These are phyloP conservation scores for Echinops telfairi DNA, from an alignment of 2,113 vertebrate genomes.

Conservation along the genomic window DNA sequence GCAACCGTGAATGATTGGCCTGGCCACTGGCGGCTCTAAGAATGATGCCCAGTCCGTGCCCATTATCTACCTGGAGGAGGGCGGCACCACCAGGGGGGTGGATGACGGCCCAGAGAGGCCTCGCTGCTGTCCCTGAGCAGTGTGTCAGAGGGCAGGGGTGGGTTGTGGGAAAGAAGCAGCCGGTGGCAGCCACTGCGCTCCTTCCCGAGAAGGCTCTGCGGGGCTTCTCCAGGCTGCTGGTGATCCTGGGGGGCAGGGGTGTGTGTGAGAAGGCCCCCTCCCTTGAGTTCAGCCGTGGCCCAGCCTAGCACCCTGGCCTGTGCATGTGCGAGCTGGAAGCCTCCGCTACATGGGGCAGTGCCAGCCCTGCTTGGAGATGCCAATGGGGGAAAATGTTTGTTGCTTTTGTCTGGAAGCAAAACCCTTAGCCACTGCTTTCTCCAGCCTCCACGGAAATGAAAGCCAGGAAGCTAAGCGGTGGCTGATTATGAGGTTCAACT, in stretches of 20 bases:
- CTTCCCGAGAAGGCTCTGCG: constrained; percentile 58
- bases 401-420: constrained; percentile 39
- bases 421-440: constrained; percentile 57
- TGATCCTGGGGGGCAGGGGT: constrained; percentile 35
- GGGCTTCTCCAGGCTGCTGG: constrained; percentile 59
- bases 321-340: background rate
- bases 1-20: background rate
- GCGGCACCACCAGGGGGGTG: background rate
- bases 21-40: background rate
- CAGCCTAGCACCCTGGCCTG: background rate
- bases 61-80: constrained; percentile 34
- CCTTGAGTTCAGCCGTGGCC: accelerated
- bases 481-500: constrained; percentile 85
- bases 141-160: constrained; percentile 36
- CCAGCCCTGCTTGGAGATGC: constrained; percentile 44
- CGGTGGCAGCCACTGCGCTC: constrained; percentile 53
- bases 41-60: constrained; percentile 16
- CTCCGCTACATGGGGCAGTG: background rate
- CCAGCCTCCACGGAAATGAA: constrained; percentile 76
- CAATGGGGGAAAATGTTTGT: background rate
- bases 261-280: background rate
- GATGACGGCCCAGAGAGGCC: background rate
- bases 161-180: constrained; percentile 51
- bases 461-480: constrained; percentile 84
- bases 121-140: constrained; percentile 49